These are phyloP conservation scores for Triplophysa rosa DNA, from an alignment of 2,113 vertebrate species.

Conservation along the genomic window DNA sequence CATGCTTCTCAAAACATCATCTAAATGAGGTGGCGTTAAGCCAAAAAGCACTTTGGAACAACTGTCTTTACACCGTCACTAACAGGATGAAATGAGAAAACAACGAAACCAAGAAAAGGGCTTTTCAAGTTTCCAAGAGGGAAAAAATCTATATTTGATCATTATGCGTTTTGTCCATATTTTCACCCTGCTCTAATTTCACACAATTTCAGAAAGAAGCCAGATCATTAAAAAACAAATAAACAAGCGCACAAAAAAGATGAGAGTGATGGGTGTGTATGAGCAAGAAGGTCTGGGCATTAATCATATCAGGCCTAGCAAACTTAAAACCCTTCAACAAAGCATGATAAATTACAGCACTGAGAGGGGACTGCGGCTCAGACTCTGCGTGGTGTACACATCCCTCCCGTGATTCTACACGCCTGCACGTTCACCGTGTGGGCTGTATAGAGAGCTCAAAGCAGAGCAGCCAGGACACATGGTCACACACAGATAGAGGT, in stretches of 20 bases:
- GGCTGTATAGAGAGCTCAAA: not conserved
- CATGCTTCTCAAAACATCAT: not conserved
- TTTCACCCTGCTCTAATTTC: conserved; percentile 32
- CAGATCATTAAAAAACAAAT: conserved; percentile 49
- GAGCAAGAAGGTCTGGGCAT: conserved; percentile 52
- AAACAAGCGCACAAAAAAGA: conserved; percentile 49
- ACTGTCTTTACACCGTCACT: not conserved
- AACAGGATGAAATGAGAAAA: conserved; percentile 8
- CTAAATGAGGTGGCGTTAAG: not conserved
- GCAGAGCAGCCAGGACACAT: not conserved
- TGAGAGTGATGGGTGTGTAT: conserved; percentile 51
- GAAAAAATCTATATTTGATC: conserved; percentile 38
- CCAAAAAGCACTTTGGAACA: conserved; percentile 21
- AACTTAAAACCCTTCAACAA: conserved; percentile 57
- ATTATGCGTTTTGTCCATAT: conserved; percentile 6
- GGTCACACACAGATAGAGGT: conserved; percentile 4
- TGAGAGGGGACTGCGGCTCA: conserved; percentile 33
- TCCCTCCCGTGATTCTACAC: conserved; percentile 45
- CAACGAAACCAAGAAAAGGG: not conserved
- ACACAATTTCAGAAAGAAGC: not conserved
- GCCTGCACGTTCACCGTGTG: conserved; percentile 3
- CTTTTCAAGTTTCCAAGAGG: conserved; percentile 6
- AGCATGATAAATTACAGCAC: conserved; percentile 59
- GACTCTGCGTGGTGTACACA: conserved; percentile 35
- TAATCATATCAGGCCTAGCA: conserved; percentile 57